These are phyloP conservation scores for Malurus alboscapulatus DNA, from an alignment of 2,113 vertebrate genomes.

Conservation along the genomic window DNA sequence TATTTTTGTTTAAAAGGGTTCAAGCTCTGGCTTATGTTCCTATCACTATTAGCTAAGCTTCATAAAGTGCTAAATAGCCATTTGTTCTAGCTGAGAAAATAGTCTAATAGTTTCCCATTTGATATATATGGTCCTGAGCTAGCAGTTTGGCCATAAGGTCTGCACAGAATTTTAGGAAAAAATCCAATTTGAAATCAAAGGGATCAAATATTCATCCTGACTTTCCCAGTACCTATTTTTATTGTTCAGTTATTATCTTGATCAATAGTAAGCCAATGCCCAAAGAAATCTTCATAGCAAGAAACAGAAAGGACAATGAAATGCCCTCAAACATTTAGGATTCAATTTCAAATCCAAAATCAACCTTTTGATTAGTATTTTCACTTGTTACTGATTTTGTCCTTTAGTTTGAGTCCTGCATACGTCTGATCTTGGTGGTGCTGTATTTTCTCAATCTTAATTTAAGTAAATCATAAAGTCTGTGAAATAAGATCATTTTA, in stretches of 20 bases:
- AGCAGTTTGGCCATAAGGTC: neutral
- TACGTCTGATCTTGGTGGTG: neutral
- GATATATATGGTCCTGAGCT: neutral
- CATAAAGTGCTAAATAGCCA: neutral
- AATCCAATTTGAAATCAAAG: neutral
- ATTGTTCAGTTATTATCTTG: neutral
- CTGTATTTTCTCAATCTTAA: neutral
- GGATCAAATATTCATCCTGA: neutral
- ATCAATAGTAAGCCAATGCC: neutral
- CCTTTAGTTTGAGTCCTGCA: neutral
- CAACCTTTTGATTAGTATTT: neutral
- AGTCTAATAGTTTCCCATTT: neutral
- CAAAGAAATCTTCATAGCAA: neutral
- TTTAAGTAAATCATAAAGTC: neutral
- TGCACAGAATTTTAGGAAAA: neutral
- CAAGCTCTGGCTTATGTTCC: neutral
- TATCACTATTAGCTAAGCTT: neutral
- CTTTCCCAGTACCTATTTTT: neutral
- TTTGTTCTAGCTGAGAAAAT: neutral
- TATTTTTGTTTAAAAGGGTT: neutral
- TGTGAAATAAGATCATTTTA: neutral
- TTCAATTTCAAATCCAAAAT: neutral
- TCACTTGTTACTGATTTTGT: neutral
- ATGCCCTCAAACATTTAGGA: neutral
- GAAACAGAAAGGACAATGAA: neutral